phyloP scores from a whole-genome alignment of 1,140 invertebrate species.

The Drosophila asahinai region DNA sequence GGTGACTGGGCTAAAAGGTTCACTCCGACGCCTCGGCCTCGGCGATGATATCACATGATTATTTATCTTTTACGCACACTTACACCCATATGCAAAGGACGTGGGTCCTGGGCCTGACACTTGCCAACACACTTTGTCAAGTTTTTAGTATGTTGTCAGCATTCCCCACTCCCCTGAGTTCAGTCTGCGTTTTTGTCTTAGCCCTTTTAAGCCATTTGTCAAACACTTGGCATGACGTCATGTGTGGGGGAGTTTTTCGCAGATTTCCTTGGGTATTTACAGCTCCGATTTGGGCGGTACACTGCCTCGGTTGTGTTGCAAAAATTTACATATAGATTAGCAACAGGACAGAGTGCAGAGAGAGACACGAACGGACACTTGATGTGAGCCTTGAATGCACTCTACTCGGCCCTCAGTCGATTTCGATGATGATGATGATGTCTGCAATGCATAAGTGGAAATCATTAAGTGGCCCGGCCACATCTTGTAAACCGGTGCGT shows the following conservation, averaged over 20 bases:
- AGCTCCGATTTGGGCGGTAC: slow-evolving; percentile 26
- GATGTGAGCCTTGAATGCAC: slow-evolving; percentile 50
- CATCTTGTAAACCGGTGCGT: slow-evolving; percentile 81
- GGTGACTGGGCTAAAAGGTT: slow-evolving; percentile 45
- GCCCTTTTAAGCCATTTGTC: slow-evolving; percentile 75
- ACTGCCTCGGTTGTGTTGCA: slow-evolving; percentile 31
- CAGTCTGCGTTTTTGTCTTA: slow-evolving; percentile 56
- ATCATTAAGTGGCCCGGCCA: slow-evolving; percentile 71
- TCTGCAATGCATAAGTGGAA: slow-evolving; percentile 75
- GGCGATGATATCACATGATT: slow-evolving; percentile 73
- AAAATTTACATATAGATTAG: slow-evolving; percentile 82
- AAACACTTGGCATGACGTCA: slow-evolving; percentile 77
- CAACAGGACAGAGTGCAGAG: slow-evolving; percentile 43
- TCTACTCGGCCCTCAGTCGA: slow-evolving; percentile 33
- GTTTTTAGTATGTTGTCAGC: slow-evolving; percentile 81
- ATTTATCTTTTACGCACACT: slow-evolving; percentile 81
- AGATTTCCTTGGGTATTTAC: slow-evolving; percentile 37
- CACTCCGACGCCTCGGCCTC: slow-evolving; percentile 61
- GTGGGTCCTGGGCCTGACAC: slow-evolving; percentile 66
- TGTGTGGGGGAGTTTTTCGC: slow-evolving; percentile 30
- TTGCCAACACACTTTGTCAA: slow-evolving; percentile 80
- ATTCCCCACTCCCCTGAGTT: slow-evolving; percentile 7
- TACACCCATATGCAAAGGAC: slow-evolving; percentile 75
- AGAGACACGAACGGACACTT: slow-evolving; percentile 38
- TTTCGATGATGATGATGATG: slow-evolving; percentile 42